These are phyloP conservation scores for Eupithecia pulchellata DNA, from an alignment of 2,888 invertebrate species.

Conservation along the genomic window DNA sequence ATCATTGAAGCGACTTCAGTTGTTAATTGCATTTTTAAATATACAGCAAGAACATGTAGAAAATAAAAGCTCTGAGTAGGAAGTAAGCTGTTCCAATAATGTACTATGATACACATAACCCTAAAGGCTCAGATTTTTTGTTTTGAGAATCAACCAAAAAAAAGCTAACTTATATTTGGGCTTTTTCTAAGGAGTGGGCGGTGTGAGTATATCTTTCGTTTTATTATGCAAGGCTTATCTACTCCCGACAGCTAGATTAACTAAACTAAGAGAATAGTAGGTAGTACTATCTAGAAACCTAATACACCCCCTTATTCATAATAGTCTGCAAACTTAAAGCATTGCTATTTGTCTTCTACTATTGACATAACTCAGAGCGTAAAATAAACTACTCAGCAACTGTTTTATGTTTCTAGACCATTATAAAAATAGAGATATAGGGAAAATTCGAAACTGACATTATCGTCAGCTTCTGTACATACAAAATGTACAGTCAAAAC, in stretches of 20 bases:
- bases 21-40: neutral
- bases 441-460: too few species aligned
- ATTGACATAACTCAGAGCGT: too few species aligned
- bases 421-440: too few species aligned
- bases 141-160: neutral
- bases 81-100: neutral
- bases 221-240: too few species aligned
- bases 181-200: neutral
- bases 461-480: too few species aligned
- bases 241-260: neutral
- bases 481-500: neutral
- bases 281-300: neutral
- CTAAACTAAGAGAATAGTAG: neutral
- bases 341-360: too few species aligned
- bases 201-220: neutral
- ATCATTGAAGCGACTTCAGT: neutral
- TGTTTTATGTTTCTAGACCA: too few species aligned
- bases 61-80: neutral
- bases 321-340: too few species aligned
- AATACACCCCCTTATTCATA: too few species aligned
- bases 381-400: too few species aligned
- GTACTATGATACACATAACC: too few species aligned
- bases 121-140: too few species aligned
- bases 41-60: neutral
- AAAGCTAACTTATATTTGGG: neutral